phyloP scores from a whole-genome alignment of 1,140 invertebrate species.

The Argopecten irradians region DNA sequence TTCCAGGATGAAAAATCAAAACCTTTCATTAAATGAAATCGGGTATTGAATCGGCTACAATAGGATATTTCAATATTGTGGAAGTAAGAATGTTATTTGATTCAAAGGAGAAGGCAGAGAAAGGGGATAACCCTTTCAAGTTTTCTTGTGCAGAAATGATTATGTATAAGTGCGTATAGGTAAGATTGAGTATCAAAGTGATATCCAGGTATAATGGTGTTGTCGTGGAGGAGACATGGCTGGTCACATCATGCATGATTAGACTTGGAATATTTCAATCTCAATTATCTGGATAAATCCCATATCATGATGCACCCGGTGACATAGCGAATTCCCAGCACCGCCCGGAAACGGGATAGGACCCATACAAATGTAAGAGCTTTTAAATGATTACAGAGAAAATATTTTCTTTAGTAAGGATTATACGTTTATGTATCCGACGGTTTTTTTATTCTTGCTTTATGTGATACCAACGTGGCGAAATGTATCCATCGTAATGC shows the following conservation, averaged over 20 bases:
- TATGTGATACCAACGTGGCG: neutral
- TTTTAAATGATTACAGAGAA: neutral
- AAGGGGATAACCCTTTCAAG: neutral
- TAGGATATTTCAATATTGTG: neutral
- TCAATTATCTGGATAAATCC: neutral
- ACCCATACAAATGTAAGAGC: neutral
- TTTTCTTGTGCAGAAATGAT: slow-evolving; percentile 10
- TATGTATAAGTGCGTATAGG: neutral
- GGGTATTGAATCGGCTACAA: neutral
- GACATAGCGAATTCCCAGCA: neutral
- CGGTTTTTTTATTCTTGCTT: neutral
- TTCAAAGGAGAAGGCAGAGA: neutral
- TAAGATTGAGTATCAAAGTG: neutral
- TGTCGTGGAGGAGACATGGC: neutral
- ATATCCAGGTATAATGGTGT: neutral
- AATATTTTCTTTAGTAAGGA: neutral
- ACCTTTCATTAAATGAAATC: neutral
- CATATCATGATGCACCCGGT: neutral
- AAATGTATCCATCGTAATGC: neutral
- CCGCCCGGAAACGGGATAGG: neutral
- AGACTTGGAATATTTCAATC: neutral
- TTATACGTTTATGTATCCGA: neutral
- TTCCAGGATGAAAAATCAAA: neutral
- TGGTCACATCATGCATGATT: neutral
- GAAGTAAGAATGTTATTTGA: neutral